Evolutionary conservation across 2,888 invertebrate genomes (phyloP).

Genomic region (Eugnorisma glareosa): DNA sequence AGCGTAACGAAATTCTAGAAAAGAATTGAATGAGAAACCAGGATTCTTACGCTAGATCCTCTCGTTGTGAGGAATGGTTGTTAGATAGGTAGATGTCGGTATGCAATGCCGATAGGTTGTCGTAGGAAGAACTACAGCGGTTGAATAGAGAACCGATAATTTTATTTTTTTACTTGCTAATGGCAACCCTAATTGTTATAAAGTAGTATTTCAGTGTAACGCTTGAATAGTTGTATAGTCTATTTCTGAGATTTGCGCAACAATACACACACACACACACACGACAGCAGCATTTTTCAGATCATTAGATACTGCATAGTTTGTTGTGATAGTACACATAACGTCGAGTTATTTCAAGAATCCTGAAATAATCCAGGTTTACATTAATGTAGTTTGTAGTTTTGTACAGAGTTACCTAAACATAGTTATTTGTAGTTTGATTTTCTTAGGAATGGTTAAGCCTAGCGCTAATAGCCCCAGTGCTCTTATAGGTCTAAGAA

Average conservation of each 20-base stretch:
- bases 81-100: not conserved
- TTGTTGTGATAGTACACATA: conserved; percentile 34
- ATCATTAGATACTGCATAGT: conserved; percentile 44
- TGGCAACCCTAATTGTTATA: conserved; percentile 53
- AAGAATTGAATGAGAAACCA: not conserved
- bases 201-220: conserved; percentile 45
- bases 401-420: not conserved
- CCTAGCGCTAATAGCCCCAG: not conserved
- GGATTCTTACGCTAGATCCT: not conserved
- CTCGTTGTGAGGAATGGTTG: not conserved
- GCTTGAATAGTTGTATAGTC: conserved; percentile 51
- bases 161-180: no score
- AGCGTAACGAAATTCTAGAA: not conserved
- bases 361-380: conserved; percentile 15
- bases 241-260: conserved; percentile 60
- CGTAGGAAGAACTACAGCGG: not conserved
- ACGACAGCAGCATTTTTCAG: conserved; percentile 23
- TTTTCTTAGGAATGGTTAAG: not conserved
- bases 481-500: not conserved
- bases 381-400: not conserved
- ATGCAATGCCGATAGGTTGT: no score
- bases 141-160: not conserved
- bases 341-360: conserved; percentile 23
- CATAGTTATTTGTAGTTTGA: not conserved
- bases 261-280: conserved; percentile 46